Evolutionary conservation across 2,113 vertebrate genomes (phyloP).

Genomic region (Rousettus leschenaultii): DNA sequence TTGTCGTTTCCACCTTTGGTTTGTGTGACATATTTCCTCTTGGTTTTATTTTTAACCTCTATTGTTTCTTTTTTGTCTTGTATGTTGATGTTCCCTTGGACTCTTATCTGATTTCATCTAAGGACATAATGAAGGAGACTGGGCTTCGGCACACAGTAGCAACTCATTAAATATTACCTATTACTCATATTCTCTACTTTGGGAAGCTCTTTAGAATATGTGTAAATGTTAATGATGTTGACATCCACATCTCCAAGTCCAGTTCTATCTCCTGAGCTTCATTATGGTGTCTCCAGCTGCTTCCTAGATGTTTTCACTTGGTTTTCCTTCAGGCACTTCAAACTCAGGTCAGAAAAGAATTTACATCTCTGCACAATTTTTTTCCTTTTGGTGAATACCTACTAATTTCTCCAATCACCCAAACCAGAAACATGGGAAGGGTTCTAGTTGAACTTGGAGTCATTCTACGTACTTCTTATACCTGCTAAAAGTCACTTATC

Average conservation of each 20-base stretch:
- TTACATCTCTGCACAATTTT: neutral
- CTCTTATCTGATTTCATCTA: neutral
- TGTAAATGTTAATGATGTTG: neutral
- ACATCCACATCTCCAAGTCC: neutral
- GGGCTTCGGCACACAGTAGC: neutral
- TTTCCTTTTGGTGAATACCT: neutral
- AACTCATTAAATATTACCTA: neutral
- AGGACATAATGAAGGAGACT: neutral
- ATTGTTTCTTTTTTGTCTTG: neutral
- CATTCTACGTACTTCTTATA: neutral
- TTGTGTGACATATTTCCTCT: constrained; percentile 4
- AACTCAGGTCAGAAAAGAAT: neutral
- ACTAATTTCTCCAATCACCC: neutral
- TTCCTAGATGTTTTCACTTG: neutral
- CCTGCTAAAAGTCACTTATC: neutral
- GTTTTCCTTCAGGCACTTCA: neutral
- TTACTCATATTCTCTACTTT: neutral
- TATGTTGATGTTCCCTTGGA: neutral
- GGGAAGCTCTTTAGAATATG: neutral
- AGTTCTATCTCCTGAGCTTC: neutral
- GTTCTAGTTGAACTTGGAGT: neutral
- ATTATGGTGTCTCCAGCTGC: neutral
- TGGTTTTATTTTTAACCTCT: constrained; percentile 18
- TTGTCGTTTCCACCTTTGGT: neutral
- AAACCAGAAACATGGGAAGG: neutral